Base-by-base conservation (phyloP, 1,140 invertebrate genomes). In the Diorhabda sublineata region DNA sequence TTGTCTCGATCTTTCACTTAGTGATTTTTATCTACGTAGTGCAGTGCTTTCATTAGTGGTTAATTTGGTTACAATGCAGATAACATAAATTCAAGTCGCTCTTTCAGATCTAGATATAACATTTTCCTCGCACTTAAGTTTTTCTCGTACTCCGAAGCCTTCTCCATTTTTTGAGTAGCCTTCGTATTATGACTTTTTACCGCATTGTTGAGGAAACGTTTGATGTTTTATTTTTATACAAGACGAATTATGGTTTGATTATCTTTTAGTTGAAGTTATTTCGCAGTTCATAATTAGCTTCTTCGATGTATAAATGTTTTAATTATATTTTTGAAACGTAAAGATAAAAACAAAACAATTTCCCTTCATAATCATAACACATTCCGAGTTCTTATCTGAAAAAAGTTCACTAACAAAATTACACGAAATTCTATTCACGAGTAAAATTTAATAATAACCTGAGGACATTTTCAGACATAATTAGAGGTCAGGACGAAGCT, bases 301-400 rank as follows among this genome's bases (percentile, higher is more conserved):
- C 26, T 26, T 26, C 26, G 26, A 26, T 26, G 26, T 1, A 26
- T 26, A 26, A 26, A 26, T 26, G 26, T 26, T 26, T 26, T 26
- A 26, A 26, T 26, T 26, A 26, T 26, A 26, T 26, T 26, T 26
- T 26, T 26, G 26, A 26, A 26, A 26, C 26, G 26, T 26, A 26
- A 26, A 26, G 26, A 26, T 26, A 26, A 26, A 26, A 26, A 26
- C 26, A 26, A 26, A 26, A 26, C 26, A 26, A 26, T 26, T 26
- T 26, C 26, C 26, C 26, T 52, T 52, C 47, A 52, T 52, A 52
- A 52, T 52, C 47, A 52, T 52, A 52, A 52, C 70, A 73, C 68
- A 64, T 61, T 56, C 45, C 57, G 42, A 43, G 57, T 45, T 66
- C 66, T 61, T 47, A 71, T 71, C 64, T 62, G 61, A 45, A 11